phyloP scores from a whole-genome alignment of 2,888 invertebrate genomes.

The Megastigmus dorsalis region DNA sequence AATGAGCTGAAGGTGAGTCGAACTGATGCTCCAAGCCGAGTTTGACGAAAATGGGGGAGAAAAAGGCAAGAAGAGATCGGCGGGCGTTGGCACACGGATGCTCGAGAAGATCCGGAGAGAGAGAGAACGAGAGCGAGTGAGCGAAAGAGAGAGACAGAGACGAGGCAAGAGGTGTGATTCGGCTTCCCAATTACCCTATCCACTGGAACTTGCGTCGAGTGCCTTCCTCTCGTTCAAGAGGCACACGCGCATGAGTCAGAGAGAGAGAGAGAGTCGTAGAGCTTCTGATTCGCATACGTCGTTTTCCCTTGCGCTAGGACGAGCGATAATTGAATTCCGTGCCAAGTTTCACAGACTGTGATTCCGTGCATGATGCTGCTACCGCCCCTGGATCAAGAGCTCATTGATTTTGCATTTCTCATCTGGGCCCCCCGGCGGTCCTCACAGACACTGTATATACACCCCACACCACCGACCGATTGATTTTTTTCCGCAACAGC shows the following conservation, averaged over 20 bases:
- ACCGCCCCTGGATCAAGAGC: background rate
- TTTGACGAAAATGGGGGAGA: no score
- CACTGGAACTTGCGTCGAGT: constrained; percentile 32
- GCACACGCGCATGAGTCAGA: no score
- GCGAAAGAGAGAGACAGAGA: background rate
- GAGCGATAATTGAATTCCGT: constrained; percentile 39
- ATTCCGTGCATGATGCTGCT: constrained; percentile 29
- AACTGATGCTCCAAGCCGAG: no score
- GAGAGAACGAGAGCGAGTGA: background rate
- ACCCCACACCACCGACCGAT: no score
- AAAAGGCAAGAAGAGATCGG: background rate
- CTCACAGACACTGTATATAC: no score
- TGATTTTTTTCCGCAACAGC: background rate
- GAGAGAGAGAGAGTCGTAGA: no score
- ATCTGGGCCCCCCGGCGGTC: background rate
- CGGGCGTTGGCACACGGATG: background rate
- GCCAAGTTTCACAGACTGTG: constrained; percentile 27
- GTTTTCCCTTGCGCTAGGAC: no score
- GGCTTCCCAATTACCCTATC: constrained; percentile 38
- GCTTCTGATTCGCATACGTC: no score
- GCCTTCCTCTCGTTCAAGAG: constrained; percentile 22
- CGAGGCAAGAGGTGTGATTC: constrained; percentile 7
- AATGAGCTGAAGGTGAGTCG: no score
- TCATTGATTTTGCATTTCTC: constrained; percentile 32
- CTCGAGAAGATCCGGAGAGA: background rate